Evolutionary conservation across 1,140 invertebrate species (phyloP), one percentile per base, ranked within the genome.

Genomic region (Archivesica marissinica): DNA sequence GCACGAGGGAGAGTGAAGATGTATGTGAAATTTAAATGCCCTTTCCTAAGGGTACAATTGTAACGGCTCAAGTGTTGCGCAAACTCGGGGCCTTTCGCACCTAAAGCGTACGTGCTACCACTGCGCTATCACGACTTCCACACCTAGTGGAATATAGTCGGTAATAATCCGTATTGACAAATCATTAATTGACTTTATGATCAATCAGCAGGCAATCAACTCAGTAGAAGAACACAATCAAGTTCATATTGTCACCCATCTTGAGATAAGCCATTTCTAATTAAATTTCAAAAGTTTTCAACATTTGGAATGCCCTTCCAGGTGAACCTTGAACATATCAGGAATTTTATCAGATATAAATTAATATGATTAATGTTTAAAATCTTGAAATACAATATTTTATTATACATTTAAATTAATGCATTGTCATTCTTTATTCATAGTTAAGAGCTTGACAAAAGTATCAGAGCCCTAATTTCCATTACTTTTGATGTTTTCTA

Each of bases 211-310:
- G n/a, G n/a, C n/a, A n/a, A n/a, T n/a, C n/a, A n/a, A n/a, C n/a
- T n/a, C n/a, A n/a, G n/a, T n/a, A n/a, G n/a, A n/a, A n/a, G 50
- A 7, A n/a, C 2, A 52, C 59, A 64, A 35, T 64, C 33, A 2
- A 35, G 59, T 2, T 35, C 59, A 64, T 13, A 35, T 35, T 64
- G 59, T 35, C 59, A 35, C 59, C n/a, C 0, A 64, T 64, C 59
- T 64, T 64, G 59, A n/a, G n/a, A 64, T 64, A 64, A 64, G 59
- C 59, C 30, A 11, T 64, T 64, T 33, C 25, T n/a, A 64, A 64
- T 64, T 64, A 64, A 64, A 64, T 64, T 64, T 64, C 59, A 64
- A 64, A 59, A 64, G 59, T 15, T 1, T 35, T 3, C 2, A n/a
- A 17, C 38, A 13, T 25, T 1, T 28, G 30, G 59, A 64, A 64